These are phyloP conservation scores for Rhogogaster chlorosoma DNA, from an alignment of 2,888 invertebrate species.

Conservation along the genomic window DNA sequence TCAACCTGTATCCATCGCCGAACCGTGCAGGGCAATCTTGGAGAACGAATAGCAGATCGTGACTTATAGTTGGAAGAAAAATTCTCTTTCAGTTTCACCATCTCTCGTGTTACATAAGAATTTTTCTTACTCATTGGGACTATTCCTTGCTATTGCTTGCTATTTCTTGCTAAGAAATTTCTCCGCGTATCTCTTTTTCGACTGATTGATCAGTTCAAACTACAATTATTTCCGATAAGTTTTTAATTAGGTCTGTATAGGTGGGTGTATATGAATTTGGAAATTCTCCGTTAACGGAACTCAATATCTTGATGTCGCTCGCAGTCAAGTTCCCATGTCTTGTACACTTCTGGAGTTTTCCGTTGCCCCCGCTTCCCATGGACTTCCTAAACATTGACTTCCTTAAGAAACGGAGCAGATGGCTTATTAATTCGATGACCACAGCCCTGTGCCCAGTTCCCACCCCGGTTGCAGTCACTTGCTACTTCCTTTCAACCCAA, in stretches of 20 bases:
- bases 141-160: too few relatives aligned
- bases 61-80: not conserved
- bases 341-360: conserved; percentile 74
- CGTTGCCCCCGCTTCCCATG: conserved; percentile 77
- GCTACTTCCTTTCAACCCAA: conserved; percentile 41
- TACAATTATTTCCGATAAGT: not conserved
- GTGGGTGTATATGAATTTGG: not conserved
- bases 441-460: conserved; percentile 56
- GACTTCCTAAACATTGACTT: conserved; percentile 77
- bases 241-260: not conserved
- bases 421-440: conserved; percentile 74
- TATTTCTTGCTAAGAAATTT: not conserved
- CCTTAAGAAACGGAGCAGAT: conserved; percentile 72
- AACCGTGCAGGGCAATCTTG: not conserved
- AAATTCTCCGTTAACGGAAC: conserved; percentile 27
- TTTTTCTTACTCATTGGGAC: not conserved
- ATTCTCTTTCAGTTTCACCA: not conserved
- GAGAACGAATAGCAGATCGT: not conserved
- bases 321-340: conserved; percentile 72
- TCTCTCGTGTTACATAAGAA: not conserved
- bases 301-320: conserved; percentile 19
- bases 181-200: not conserved
- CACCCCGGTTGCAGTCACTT: conserved; percentile 26
- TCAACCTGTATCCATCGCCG: conserved; percentile 58
- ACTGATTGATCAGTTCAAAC: not conserved